Evolutionary conservation across 2,113 vertebrate genomes (phyloP), one percentile per base, ranked within the genome.

Genomic region (Trichomycterus rosablanca): DNA sequence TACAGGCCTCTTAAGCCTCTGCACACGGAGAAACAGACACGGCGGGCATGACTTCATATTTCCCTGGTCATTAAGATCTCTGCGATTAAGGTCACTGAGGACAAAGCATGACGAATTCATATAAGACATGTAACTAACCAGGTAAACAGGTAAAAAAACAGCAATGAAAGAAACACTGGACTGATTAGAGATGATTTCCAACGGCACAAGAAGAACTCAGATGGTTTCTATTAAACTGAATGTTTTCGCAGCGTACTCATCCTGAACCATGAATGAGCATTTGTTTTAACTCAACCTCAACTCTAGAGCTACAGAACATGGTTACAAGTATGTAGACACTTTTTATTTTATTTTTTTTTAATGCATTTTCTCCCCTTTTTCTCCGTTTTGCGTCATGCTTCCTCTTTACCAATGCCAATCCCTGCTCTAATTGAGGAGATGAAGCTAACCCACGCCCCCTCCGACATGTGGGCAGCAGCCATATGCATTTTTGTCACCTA

Each of bases 41-140:
- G 43, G 51, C 54, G 63, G 66, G 35, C 35, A 58, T 72, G 59
- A 70, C 65, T 66, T 67, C 49, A 66, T 72, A 39, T 60, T 60
- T 61, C 19, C 19, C 46, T 66, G 66, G 30, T 46, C 10, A 46
- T 53, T 46, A 70, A 52, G 20, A 59, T 34, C 44, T 48, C 24
- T 58, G 16, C 5, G n/a, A n/a, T n/a, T n/a, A 44, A 44, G 55
- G 18, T 58, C 40, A 44, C 15, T n/a, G n/a, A n/a, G n/a, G n/a
- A n/a, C n/a, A n/a, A n/a, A n/a, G n/a, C 2, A 20, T 30, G 7
- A 7, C 7, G 26, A 30, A 57, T 49, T 40, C 15, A 58, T n/a
- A 68, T n/a, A 7, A 49, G 37, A 42, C 28, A 20, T 44, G 57
- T 5, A 40, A 62, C 54, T 48, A 39, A 20, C 26, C 37, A 49